phyloP scores from a whole-genome alignment of 2,888 invertebrate species.

The Drosophila tripunctata region DNA sequence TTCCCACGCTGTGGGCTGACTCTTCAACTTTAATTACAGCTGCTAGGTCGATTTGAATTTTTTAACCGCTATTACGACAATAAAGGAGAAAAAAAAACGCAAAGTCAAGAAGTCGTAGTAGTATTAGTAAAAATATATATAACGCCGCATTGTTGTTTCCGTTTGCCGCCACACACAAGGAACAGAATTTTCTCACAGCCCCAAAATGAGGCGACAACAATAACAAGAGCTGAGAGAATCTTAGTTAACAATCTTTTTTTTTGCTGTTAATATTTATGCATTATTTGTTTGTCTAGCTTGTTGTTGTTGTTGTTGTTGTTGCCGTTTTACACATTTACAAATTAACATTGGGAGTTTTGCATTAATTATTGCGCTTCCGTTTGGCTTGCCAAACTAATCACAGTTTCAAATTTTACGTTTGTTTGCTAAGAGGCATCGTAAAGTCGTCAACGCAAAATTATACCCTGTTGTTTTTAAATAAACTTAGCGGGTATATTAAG shows the following conservation, averaged over 20 bases:
- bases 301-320: slow-evolving; percentile 29
- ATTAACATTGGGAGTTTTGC: slow-evolving; percentile 73
- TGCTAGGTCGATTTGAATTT: slow-evolving; percentile 64
- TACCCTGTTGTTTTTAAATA: no score
- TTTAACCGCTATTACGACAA: slow-evolving; percentile 60
- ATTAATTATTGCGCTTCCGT: slow-evolving; percentile 77
- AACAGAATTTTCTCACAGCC: slow-evolving; percentile 76
- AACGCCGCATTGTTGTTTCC: slow-evolving; percentile 69
- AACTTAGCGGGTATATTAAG: no score
- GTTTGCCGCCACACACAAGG: slow-evolving; percentile 54
- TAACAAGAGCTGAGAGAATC: slow-evolving; percentile 52
- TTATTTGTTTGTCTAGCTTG: slow-evolving; percentile 43
- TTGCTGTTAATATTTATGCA: slow-evolving; percentile 70
- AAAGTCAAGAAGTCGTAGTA: slow-evolving; percentile 54
- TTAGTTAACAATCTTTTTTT: slow-evolving; percentile 51
- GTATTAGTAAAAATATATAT: slow-evolving; percentile 51
- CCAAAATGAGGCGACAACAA: slow-evolving; percentile 58
- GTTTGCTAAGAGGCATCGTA: slow-evolving; percentile 3
- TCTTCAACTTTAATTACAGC: slow-evolving; percentile 76
- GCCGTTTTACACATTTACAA: slow-evolving; percentile 70
- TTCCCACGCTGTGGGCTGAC: slow-evolving; percentile 68
- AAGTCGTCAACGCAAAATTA: background rate
- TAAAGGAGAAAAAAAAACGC: slow-evolving; percentile 48
- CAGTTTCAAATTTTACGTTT: slow-evolving; percentile 30
- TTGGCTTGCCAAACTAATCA: slow-evolving; percentile 55